These are phyloP conservation scores for Proisotoma minuta DNA, from an alignment of 2,888 invertebrate genomes.

Conservation along the genomic window DNA sequence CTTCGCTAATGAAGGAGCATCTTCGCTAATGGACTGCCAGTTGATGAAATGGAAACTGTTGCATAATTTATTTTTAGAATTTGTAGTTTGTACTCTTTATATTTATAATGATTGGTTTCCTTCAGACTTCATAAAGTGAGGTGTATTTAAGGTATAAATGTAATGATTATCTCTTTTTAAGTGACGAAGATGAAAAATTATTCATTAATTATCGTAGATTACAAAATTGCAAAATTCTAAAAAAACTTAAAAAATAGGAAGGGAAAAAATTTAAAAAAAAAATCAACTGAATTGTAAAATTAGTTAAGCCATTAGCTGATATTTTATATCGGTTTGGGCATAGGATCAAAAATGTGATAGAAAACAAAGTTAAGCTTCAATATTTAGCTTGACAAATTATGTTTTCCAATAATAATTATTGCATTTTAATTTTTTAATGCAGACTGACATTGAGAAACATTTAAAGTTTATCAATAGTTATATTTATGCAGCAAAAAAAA, in stretches of 20 bases:
- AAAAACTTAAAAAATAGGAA: neutral
- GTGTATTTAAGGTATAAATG: no score
- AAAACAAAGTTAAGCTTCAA: neutral
- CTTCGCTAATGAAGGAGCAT: neutral
- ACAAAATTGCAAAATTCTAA: slow-evolving; percentile 3
- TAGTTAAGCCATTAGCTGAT: neutral
- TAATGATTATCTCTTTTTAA: no score
- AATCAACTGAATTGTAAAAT: no score
- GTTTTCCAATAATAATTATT: neutral
- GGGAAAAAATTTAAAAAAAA: neutral
- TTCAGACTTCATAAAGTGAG: no score
- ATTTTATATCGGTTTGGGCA: neutral
- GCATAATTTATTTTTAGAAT: slow-evolving; percentile 6
- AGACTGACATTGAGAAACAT: no score
- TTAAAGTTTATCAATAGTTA: neutral
- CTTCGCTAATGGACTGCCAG: neutral
- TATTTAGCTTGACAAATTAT: neutral
- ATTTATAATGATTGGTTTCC: slow-evolving; percentile 1
- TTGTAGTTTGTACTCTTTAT: neutral
- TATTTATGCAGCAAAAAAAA: slow-evolving; percentile 1
- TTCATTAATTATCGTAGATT: neutral
- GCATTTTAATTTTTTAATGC: slow-evolving; percentile 3
- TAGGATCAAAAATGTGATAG: neutral
- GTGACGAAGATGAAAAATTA: no score
- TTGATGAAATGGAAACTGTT: no score